Conservation (phyloP, 2,888 invertebrate species). For the Marasmarcha lunaedactyla region DNA sequence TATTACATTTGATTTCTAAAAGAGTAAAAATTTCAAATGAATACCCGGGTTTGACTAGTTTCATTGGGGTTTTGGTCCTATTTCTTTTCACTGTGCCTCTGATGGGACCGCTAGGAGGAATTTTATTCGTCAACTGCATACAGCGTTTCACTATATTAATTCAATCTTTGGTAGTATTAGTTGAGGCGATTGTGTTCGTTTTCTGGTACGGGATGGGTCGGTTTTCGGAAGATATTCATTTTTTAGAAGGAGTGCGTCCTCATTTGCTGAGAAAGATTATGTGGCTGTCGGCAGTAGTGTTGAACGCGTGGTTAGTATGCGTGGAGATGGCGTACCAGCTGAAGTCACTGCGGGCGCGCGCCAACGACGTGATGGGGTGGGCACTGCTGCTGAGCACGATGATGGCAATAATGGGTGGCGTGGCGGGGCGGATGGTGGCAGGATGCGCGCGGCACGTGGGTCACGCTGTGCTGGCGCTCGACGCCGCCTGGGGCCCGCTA, state of each 20-base stretch:
- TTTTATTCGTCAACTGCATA: constrained; percentile 19
- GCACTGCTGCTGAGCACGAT: constrained; percentile 13
- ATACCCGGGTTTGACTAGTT: constrained; percentile 31
- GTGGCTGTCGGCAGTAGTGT: constrained; percentile 24
- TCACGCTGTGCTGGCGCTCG: constrained; percentile 21
- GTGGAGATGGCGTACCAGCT: constrained; percentile 18
- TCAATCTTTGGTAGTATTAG: constrained; percentile 23
- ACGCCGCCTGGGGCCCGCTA: constrained; percentile 45
- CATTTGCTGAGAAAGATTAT: constrained; percentile 30
- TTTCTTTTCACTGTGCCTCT: constrained; percentile 36
- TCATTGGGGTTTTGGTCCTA: constrained; percentile 20
- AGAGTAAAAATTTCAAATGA: constrained; percentile 22
- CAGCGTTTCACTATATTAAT: constrained; percentile 22
- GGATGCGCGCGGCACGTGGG: constrained; percentile 24
- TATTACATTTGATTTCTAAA: constrained; percentile 27
- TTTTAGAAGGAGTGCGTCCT: constrained; percentile 52
- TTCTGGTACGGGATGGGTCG: constrained; percentile 43
- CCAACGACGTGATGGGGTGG: constrained; percentile 15
- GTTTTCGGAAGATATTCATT: constrained; percentile 56
- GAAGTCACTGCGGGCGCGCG: not conserved
- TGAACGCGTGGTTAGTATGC: constrained; percentile 15
- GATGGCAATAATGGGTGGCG: constrained; percentile 7
- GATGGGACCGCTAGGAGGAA: constrained; percentile 26
- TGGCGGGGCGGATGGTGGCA: constrained; percentile 20
- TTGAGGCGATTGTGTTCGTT: constrained; percentile 41